phyloP scores from a whole-genome alignment of 2,797 vertebrate genomes.

The Rhincodon typus region DNA sequence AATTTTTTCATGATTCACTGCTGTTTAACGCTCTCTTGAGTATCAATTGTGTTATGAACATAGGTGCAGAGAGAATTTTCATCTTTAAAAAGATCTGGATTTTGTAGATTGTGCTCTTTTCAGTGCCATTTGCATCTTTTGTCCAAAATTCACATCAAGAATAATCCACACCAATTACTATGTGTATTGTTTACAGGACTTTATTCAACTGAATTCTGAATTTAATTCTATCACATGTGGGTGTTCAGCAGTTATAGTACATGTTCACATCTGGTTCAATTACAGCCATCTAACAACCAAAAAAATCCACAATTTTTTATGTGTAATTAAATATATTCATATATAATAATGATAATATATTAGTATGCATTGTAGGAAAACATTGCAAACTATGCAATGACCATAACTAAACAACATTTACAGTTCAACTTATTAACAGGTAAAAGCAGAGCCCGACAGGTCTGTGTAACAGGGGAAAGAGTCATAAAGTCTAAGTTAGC shows the following conservation, averaged over 20 bases:
- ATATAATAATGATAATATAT: slow-evolving; percentile 99
- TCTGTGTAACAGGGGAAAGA: slow-evolving; percentile 44
- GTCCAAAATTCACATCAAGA: slow-evolving; percentile 9
- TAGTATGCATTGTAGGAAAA: slow-evolving; percentile 96
- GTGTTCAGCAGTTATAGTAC: slow-evolving; percentile 75
- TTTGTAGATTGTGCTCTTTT: not conserved
- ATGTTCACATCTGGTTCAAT: slow-evolving; percentile 70
- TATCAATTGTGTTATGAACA: not conserved
- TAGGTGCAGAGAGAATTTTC: not conserved
- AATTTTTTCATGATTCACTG: slow-evolving; percentile 1
- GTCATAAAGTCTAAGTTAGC: slow-evolving; percentile 37
- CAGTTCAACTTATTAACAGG: slow-evolving; percentile 86
- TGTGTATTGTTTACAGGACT: slow-evolving; percentile 71
- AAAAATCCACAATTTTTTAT: slow-evolving; percentile 82
- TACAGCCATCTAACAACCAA: slow-evolving; percentile 74
- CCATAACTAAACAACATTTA: slow-evolving; percentile 85
- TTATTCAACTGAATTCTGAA: slow-evolving; percentile 86
- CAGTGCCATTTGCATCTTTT: not conserved
- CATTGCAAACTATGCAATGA: slow-evolving; percentile 73
- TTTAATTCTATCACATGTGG: slow-evolving; percentile 80
- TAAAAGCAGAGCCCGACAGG: slow-evolving; percentile 57
- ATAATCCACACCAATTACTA: slow-evolving; percentile 16
- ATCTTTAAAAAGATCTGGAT: not conserved
- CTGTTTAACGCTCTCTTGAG: not conserved
- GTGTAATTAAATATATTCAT: slow-evolving; percentile 99